Conservation (phyloP, 2,888 invertebrate genomes). For the Hololepta plana region DNA sequence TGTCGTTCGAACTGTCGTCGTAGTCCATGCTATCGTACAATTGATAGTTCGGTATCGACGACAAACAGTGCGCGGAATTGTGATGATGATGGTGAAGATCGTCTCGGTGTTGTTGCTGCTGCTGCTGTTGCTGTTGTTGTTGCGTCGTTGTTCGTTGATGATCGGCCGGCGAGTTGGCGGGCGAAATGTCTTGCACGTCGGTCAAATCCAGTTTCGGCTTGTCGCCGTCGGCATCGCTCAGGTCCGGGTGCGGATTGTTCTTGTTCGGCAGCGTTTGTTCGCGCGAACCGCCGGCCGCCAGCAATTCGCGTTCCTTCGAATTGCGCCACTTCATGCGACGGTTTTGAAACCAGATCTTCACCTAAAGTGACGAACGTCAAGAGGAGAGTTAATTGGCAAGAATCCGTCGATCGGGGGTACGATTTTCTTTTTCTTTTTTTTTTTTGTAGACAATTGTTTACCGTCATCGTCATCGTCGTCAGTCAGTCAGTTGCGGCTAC, state of each 20-base stretch:
- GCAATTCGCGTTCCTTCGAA: conserved; percentile 85
- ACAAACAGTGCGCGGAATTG: conserved; percentile 4
- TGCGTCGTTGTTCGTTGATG: conserved; percentile 15
- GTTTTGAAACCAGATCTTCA: conserved; percentile 91
- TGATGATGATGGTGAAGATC: too few relatives aligned
- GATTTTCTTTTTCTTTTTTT: too few relatives aligned
- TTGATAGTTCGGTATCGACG: conserved; percentile 15
- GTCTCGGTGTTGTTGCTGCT: conserved; percentile 7
- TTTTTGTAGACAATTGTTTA: too few relatives aligned
- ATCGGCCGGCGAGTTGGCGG: conserved; percentile 23
- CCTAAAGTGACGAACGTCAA: conserved; percentile 31
- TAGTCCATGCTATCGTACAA: conserved; percentile 30
- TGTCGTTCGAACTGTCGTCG: conserved; percentile 38
- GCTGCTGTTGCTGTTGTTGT: too few relatives aligned
- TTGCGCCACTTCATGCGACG: conserved; percentile 98
- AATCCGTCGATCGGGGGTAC: neutral
- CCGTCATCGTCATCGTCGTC: too few relatives aligned
- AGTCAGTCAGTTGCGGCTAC: too few relatives aligned
- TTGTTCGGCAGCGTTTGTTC: conserved; percentile 93
- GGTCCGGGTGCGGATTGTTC: conserved; percentile 88
- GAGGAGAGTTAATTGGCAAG: neutral
- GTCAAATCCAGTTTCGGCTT: conserved; percentile 44
- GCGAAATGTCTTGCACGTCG: conserved; percentile 38
- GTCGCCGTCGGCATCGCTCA: conserved; percentile 78
- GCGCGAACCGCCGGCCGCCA: conserved; percentile 83